Base-by-base conservation (phyloP, 2,888 invertebrate genomes). In the Heterodera filipjevi region DNA sequence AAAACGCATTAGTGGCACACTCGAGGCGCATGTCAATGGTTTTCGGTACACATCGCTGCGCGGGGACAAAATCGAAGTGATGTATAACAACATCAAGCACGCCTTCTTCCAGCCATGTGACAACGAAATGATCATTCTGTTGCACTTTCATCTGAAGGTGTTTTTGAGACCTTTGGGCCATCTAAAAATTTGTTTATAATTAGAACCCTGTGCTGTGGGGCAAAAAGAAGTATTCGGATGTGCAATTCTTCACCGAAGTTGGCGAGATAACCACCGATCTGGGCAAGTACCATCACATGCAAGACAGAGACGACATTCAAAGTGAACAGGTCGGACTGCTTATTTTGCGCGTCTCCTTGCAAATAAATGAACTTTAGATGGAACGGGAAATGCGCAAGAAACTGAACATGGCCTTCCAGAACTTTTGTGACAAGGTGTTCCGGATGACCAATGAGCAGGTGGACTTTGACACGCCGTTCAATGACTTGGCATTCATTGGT, bases 251-350 rank as follows among this genome's bases (percentile, higher is more conserved):
- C 90, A 99, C 99, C 0, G 99, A 99, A 91, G 99, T 99, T 77
- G 99, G 99, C 87, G 99, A 99, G 91, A 97, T 99, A 80, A 98
- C 98, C 0, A 99, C 99, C 0, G 99, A 99, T 92, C 92, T 99
- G 87, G 98, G 98, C 70, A 99, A 99, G 90, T 97, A 98, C 90
- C 98, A 99, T 53, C 97, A 99, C 90, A 98, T 99, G 97, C 98
- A 99, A 90, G 99, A 99, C 91, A 92, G 98, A 68, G 99, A 99
- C 90, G 99, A 99, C 91, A 92, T 99, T 80, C 96, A 97, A 0
- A 96, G 98, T 10, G 99, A 99, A 91, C 99, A 99, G 91, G 91
- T 77, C 19, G n/a, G 71, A 32, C 22, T 44, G 35, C 27, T 22
- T 30, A 32, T 22, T 39, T 44, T 27, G 46, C 14, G 8, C 35